Evolutionary conservation across 2,797 vertebrate species (phyloP), one percentile per base, ranked within the genome.

Genomic region (Rhabdomys pumilio): DNA sequence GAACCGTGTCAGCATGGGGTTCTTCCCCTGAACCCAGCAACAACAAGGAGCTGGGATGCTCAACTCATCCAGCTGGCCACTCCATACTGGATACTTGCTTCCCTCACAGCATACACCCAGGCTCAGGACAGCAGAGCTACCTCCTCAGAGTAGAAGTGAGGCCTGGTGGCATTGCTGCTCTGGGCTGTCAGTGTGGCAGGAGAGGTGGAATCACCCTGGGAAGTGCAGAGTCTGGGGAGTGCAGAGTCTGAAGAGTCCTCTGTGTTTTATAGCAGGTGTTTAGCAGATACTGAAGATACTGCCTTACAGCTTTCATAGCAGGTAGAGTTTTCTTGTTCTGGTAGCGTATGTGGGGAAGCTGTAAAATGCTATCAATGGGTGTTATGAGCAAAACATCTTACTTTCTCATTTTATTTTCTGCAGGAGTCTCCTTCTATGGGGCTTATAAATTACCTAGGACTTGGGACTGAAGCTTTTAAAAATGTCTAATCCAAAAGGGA

Each of bases 221-320:
- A 59, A 44, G 44, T 44, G 44, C 44, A 44, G 44, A 44, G 44
- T 44, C 55, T 5, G 0, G 6, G n/a, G 65, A 73, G 76, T 44
- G 12, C 22, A 31, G 57, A 31, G 44, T 50, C 38, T 0, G 12
- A 26, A 15, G 61, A 41, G 29, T 12, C 79, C 0, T 2, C 75
- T 72, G 22, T 80, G 14, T 88, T 94, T 69, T 86, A 17, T 29
- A 59, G 57, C 14, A 26, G 3, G 2, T 72, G 47, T 57, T 77
- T 44, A 90, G 26, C 72, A 77, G 67, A 73, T 69, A 59, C 34
- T 76, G 89, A 91, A 91, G 65, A 91, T 79, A 57, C 6, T 34
- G 17, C n/a, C n/a, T 55, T 41, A 6, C 4, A 22, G 47, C 22
- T 93, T 88, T 94, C 44, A 17, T 10, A 69, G 26, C 19, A 15